Evolutionary conservation across 2,888 invertebrate species (phyloP).

Genomic region (Eupithecia vulgata): DNA sequence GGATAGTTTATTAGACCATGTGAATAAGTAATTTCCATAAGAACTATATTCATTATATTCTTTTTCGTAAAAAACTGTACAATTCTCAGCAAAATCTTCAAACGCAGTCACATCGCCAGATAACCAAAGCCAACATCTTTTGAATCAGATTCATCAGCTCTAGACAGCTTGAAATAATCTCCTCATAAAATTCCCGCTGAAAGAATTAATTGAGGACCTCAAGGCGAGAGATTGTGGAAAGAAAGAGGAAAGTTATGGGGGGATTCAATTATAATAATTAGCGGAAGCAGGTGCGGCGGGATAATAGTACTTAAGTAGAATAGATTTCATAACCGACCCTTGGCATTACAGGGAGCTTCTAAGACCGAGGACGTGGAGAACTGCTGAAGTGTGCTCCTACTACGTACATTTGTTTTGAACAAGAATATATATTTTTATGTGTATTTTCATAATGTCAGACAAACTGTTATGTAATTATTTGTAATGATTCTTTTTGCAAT

Average conservation of each 20-base stretch:
- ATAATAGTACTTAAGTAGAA: constrained; percentile 14
- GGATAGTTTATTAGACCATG: neutral
- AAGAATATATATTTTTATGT: too few relatives aligned
- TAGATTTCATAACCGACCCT: constrained; percentile 19
- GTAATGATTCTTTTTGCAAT: too few relatives aligned
- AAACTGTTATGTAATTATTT: too few relatives aligned
- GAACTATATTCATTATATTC: neutral
- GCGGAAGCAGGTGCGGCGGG: constrained; percentile 37
- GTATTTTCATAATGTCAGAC: too few relatives aligned
- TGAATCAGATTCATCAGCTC: constrained; percentile 25
- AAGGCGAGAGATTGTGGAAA: constrained; percentile 45
- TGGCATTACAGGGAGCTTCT: neutral
- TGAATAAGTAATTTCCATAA: neutral
- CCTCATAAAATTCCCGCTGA: constrained; percentile 38
- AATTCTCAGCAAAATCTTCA: neutral
- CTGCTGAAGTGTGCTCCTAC: neutral
- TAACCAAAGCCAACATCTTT: constrained; percentile 18
- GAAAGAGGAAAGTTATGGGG: constrained; percentile 37
- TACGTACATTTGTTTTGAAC: too few relatives aligned
- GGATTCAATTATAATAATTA: constrained; percentile 51
- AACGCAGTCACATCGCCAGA: neutral
- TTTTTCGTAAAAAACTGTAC: neutral
- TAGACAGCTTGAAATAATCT: constrained; percentile 38
- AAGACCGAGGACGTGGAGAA: neutral
- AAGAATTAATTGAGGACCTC: constrained; percentile 40